Percentiles rank a stretch among this genome's conserved stretches.
Evolutionary conservation across 2,113 vertebrate genomes (phyloP).

Genomic region (Dicerorhinus sumatrensis): DNA sequence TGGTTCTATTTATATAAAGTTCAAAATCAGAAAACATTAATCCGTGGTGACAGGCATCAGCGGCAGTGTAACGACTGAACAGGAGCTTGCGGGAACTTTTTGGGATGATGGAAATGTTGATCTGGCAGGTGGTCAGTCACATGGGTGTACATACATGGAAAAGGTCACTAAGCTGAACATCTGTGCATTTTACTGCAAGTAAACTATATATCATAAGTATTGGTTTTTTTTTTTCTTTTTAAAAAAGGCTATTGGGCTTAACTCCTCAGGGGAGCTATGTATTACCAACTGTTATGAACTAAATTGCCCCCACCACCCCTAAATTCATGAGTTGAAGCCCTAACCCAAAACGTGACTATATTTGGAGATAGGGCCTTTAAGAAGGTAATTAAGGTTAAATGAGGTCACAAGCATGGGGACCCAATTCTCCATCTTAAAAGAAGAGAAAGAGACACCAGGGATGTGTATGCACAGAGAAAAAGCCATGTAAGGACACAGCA

Average conservation of each 20-base stretch:
- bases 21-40: background rate
- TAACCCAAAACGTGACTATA: background rate
- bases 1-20: background rate
- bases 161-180: background rate
- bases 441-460: background rate
- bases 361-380: background rate
- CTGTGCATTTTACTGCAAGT: background rate
- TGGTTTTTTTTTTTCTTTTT: background rate
- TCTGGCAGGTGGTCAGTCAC: background rate
- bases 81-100: background rate
- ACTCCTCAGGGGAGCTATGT: background rate
- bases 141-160: background rate
- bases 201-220: background rate
- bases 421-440: background rate
- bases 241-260: background rate
- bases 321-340: background rate
- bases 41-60: background rate
- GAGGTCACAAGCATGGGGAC: background rate
- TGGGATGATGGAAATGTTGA: background rate
- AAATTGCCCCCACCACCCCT: background rate
- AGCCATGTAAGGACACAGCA: background rate
- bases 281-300: background rate
- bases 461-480: background rate
- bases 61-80: background rate
- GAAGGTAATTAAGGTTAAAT: background rate